A percentile compares a stretch with the other conserved stretches of the same genome.
These are phyloP conservation scores for Megaceryle maxima DNA, from an alignment of 2,113 vertebrate genomes.

Conservation along the genomic window DNA sequence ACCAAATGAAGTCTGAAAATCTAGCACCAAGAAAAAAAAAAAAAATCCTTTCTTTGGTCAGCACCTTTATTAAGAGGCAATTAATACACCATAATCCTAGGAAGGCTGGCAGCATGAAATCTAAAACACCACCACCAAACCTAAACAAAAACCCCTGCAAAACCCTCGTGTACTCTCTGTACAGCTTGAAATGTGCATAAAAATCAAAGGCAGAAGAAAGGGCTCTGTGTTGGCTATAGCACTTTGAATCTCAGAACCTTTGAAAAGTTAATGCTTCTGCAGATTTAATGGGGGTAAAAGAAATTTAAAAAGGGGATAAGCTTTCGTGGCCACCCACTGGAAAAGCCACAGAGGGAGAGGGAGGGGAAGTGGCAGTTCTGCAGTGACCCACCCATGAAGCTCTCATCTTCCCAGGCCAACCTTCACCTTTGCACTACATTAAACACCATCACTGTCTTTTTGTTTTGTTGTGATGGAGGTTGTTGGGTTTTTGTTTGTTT, in stretches of 20 bases:
- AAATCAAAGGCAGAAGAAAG: constrained; percentile 71
- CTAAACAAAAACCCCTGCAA: constrained; percentile 23
- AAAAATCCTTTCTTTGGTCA: background rate
- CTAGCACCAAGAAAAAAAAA: background rate
- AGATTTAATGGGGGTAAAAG: constrained; percentile 47
- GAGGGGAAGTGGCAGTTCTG: constrained; percentile 57
- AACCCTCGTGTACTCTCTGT: constrained; percentile 20
- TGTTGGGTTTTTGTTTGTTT: background rate
- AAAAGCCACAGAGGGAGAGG: constrained; percentile 48
- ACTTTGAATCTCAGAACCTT: constrained; percentile 68
- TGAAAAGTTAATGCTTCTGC: constrained; percentile 50
- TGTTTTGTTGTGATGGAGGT: background rate
- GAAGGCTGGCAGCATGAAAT: constrained; percentile 52
- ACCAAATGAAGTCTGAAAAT: background rate
- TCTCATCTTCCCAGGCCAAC: constrained; percentile 50
- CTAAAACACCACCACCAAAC: constrained; percentile 10
- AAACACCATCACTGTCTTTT: constrained; percentile 16
- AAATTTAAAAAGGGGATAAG: background rate
- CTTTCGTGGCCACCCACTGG: constrained; percentile 79
- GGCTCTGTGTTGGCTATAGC: constrained; percentile 68
- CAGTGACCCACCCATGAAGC: constrained; percentile 46
- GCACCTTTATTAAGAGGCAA: constrained; percentile 64
- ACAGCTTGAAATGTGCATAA: constrained; percentile 68
- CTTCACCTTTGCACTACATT: constrained; percentile 67
- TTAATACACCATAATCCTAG: constrained; percentile 61